These are phyloP conservation scores for Malurus alboscapulatus DNA, from an alignment of 2,113 vertebrate species.

Conservation along the genomic window DNA sequence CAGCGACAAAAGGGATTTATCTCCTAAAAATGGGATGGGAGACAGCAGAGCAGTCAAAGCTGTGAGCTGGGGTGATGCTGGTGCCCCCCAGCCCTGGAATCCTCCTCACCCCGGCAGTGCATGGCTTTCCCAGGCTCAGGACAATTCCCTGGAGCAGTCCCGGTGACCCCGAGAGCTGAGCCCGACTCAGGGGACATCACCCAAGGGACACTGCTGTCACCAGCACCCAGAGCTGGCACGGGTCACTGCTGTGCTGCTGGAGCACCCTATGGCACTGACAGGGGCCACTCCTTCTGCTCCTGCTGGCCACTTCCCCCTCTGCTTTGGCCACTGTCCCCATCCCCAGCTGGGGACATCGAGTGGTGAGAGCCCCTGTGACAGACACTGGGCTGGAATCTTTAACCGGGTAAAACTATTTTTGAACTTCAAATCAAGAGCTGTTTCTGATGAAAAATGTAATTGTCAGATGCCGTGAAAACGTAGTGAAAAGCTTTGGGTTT, in stretches of 20 bases:
- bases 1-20: rapidly evolving
- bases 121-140: not conserved
- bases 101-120: not conserved
- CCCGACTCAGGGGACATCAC: not conserved
- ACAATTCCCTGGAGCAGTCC: not conserved
- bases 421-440: not conserved
- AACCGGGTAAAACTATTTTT: not conserved
- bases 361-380: rapidly evolving
- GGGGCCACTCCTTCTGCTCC: not conserved
- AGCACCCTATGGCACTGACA: rapidly evolving
- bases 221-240: rapidly evolving
- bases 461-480: not conserved
- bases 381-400: not conserved
- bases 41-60: rapidly evolving
- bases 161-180: rapidly evolving
- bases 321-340: not conserved
- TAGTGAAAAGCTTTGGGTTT: rapidly evolving
- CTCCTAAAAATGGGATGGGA: rapidly evolving
- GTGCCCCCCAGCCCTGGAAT: not conserved
- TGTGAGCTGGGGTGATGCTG: not conserved
- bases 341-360: not conserved
- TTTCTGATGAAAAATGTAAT: not conserved
- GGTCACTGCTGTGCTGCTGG: not conserved
- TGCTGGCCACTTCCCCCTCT: not conserved
- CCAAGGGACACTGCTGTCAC: rapidly evolving